Evolutionary conservation across 1,140 invertebrate genomes (phyloP).

Genomic region (Galendromus occidentalis): DNA sequence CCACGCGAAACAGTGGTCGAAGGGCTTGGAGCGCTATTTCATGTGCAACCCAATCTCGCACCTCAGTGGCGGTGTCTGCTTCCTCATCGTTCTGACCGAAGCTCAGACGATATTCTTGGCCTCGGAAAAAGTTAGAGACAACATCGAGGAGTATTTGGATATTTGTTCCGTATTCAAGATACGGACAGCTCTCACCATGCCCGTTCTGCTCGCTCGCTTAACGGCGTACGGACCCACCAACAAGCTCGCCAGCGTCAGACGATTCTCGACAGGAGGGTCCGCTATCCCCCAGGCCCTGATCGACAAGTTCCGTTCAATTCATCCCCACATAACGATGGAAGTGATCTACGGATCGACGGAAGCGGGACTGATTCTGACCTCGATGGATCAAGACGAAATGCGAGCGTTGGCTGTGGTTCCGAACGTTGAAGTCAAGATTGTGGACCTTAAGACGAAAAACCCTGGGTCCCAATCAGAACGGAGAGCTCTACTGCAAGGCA

Average conservation of each 20-base stretch:
- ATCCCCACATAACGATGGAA: not conserved
- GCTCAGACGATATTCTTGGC: not conserved
- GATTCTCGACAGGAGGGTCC: not conserved
- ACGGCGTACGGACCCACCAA: not conserved
- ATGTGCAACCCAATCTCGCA: not conserved
- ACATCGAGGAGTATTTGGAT: not conserved
- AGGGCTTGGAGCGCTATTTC: not conserved
- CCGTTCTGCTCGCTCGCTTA: too few relatives aligned
- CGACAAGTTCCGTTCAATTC: not conserved
- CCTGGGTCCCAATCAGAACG: not conserved
- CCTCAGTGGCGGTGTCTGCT: not conserved
- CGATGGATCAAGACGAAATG: not conserved
- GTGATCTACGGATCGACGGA: not conserved
- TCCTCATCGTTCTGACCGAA: not conserved
- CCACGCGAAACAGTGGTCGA: not conserved
- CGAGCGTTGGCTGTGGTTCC: not conserved
- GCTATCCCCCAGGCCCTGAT: not conserved
- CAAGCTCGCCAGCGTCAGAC: not conserved
- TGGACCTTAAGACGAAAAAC: constrained; percentile 10
- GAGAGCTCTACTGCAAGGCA: constrained; percentile 8
- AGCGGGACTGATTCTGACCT: not conserved
- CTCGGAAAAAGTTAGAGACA: not conserved
- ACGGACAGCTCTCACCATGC: too few relatives aligned
- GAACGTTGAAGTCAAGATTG: constrained; percentile 7
- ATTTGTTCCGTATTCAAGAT: not conserved